These are phyloP conservation scores for Anser brachyrhynchus DNA, from an alignment of 2,113 vertebrate genomes.

Conservation along the genomic window DNA sequence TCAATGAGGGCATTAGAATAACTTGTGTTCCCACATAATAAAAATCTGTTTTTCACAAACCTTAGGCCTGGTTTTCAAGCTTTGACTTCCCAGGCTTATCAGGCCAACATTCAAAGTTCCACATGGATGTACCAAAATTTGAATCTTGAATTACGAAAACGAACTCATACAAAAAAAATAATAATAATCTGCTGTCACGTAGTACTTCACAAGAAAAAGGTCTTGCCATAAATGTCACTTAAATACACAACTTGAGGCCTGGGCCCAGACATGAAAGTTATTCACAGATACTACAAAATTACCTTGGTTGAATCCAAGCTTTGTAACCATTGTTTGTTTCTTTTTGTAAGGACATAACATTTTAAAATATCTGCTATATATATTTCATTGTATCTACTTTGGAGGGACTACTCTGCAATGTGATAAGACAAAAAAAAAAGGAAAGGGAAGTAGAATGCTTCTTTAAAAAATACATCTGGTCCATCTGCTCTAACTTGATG, in stretches of 20 bases:
- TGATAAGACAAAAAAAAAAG: background rate
- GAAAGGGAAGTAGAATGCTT: background rate
- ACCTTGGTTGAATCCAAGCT: background rate
- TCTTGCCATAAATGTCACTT: background rate
- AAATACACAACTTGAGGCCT: background rate
- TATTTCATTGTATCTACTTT: background rate
- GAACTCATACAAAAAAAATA: background rate
- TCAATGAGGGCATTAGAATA: background rate
- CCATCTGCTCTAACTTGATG: background rate
- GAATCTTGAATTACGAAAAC: background rate
- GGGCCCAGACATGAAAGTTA: background rate
- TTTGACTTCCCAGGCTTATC: background rate
- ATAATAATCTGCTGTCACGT: background rate
- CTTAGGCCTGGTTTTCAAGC: background rate
- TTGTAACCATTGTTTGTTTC: rapidly evolving
- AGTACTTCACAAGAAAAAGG: background rate
- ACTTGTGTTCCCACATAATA: background rate
- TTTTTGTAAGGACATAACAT: rapidly evolving
- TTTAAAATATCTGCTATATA: background rate
- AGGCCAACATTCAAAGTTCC: background rate
- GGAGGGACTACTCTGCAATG: background rate
- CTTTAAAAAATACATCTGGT: background rate
- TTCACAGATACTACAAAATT: background rate
- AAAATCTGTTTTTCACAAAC: background rate
- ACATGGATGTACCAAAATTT: background rate